Percentiles rank a stretch among this genome's conserved stretches.
Conservation (phyloP, 2,797 vertebrate species). For the Tinamus major region DNA sequence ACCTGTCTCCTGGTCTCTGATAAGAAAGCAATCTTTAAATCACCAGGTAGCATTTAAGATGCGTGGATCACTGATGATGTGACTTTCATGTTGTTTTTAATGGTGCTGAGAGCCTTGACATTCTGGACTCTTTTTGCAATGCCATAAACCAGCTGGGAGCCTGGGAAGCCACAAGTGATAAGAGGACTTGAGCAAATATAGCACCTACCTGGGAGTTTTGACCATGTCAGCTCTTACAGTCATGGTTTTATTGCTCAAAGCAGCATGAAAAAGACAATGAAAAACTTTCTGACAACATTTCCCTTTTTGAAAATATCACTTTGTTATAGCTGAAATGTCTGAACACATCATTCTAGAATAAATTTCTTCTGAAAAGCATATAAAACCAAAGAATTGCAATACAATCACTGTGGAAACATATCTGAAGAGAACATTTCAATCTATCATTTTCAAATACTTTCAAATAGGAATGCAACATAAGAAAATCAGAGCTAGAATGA, state of each 20-base stretch:
- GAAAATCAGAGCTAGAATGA: background rate
- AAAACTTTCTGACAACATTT: background rate
- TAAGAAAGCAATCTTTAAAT: background rate
- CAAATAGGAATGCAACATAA: background rate
- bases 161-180: background rate
- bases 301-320: background rate
- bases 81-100: slow-evolving; percentile 1
- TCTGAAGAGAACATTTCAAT: background rate
- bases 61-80: background rate
- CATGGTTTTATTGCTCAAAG: background rate
- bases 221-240: background rate
- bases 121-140: background rate
- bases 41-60: background rate
- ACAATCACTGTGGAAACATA: background rate
- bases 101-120: background rate
- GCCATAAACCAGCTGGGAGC: slow-evolving; percentile 15
- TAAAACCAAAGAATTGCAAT: background rate
- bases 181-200: background rate
- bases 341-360: fast-evolving
- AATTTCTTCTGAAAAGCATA: background rate
- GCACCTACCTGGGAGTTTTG: background rate
- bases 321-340: background rate
- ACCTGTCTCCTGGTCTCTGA: background rate
- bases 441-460: background rate
- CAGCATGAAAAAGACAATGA: background rate